Base-by-base conservation (phyloP, 2,888 invertebrate species). In the Pinctada fucata region DNA sequence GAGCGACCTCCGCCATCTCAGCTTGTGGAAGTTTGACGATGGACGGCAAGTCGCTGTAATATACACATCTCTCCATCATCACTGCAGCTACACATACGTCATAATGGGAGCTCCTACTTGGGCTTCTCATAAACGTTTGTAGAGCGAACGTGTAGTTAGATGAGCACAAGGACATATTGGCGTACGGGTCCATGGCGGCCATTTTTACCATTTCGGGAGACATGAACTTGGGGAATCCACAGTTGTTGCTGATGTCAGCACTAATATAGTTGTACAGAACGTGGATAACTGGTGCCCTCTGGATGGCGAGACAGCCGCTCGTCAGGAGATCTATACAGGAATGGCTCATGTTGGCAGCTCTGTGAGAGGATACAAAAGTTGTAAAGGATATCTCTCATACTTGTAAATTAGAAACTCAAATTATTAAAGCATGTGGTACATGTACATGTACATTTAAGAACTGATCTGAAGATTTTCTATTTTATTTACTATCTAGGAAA, bases 11-110 rank as follows among this genome's bases (percentile, higher is more conserved):
- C 52, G 71, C 75, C 66, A 80, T 52, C 4, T 64, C 45, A 0
- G 8, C 2, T 3, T 10, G 63, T 13, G 69, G 49, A 3, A 72
- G 50, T 49, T 68, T 74, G n/a, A 47, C 72, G 4, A 63, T n/a
- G 1, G 66, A 51, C 2, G 76, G 71, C 16, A 71, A 13, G 10
- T 77, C 64, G 13, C 51, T 16, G 3, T 72, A 51, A 58, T 75
- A 80, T 13, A 80, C 63, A 72, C 77, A 78, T 45, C 72, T 51
- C 50, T 80, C 74, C 50, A 80, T 52, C 3, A 52, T 49, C 4
- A 68, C 5, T 1, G 80, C 72, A 4, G 74, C 70, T 2, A 4
- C 51, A 68, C 80, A 80, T 49, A 72, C 45, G 6, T 64, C 71
- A 8, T 45, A 6, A 0, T 16, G n/a, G 5, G 63, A 48, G 0